Conservation (phyloP, 2,797 vertebrate species). For the Thamnophis elegans region DNA sequence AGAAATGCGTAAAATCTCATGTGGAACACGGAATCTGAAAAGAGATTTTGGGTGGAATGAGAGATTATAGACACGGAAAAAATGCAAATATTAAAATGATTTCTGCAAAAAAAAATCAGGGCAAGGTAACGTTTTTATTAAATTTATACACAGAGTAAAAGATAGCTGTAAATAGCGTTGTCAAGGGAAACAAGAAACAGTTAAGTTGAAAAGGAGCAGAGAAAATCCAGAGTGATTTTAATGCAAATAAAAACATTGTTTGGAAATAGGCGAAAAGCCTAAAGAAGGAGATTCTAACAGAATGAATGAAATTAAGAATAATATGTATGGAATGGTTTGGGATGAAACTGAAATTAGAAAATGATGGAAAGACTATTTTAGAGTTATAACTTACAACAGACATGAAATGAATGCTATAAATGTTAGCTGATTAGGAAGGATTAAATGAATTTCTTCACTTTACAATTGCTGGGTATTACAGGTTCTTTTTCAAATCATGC, state of each 20-base stretch:
- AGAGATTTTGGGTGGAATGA: not conserved
- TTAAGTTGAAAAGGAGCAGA: not conserved
- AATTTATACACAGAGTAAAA: not conserved
- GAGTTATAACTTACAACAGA: not conserved
- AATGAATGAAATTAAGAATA: not conserved
- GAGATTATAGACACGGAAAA: not conserved
- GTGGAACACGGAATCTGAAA: not conserved
- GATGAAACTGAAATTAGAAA: not conserved
- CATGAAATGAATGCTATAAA: not conserved
- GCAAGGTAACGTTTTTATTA: not conserved
- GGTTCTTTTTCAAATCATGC: not conserved
- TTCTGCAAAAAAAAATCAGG: not conserved
- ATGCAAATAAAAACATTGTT: not conserved
- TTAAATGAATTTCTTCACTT: not conserved
- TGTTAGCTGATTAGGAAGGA: not conserved
- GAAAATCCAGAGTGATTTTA: not conserved
- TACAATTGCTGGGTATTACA: not conserved
- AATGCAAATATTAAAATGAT: not conserved
- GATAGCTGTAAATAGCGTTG: not conserved
- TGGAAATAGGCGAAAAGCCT: not conserved
- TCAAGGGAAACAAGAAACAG: not conserved
- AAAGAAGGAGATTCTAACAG: not conserved
- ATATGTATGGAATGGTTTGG: not conserved
- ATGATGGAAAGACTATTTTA: not conserved
- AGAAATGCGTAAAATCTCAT: not conserved